Evolutionary conservation across 2,113 vertebrate species (phyloP).

Genomic region (Ictidomys tridecemlineatus): DNA sequence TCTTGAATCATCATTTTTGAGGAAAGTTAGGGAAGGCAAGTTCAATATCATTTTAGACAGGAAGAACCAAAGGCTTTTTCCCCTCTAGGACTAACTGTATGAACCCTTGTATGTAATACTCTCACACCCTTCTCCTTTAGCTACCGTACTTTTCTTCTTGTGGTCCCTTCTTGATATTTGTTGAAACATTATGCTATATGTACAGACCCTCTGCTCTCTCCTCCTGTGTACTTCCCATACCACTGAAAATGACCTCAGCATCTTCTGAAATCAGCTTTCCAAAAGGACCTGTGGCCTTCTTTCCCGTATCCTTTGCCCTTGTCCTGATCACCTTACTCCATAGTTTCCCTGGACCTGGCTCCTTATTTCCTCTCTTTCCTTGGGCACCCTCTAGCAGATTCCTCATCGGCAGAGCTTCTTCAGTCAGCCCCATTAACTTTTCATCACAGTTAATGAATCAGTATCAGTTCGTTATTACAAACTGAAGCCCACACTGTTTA

Average conservation of each 20-base stretch:
- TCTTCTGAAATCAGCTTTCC: not conserved
- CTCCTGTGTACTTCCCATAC: not conserved
- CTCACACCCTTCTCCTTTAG: not conserved
- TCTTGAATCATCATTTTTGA: not conserved
- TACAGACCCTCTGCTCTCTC: not conserved
- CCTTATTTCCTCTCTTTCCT: not conserved
- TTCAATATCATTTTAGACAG: not conserved
- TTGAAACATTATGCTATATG: not conserved
- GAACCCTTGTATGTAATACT: not conserved
- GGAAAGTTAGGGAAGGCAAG: not conserved
- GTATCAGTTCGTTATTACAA: not conserved
- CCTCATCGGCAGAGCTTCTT: not conserved
- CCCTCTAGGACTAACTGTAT: not conserved
- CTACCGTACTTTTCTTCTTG: not conserved
- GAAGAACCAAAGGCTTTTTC: not conserved
- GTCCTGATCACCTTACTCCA: too few relatives aligned
- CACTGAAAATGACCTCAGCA: not conserved
- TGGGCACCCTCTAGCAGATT: not conserved
- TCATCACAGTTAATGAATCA: not conserved
- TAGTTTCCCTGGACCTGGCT: too few relatives aligned
- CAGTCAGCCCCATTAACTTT: too few relatives aligned
- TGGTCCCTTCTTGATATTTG: not conserved
- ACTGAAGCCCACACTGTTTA: not conserved
- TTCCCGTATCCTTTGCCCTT: not conserved
- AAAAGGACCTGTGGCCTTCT: not conserved